Evolutionary conservation across 1,140 invertebrate species (phyloP), one percentile per base, ranked within the genome.

Genomic region (Drosophila quadrilineata): DNA sequence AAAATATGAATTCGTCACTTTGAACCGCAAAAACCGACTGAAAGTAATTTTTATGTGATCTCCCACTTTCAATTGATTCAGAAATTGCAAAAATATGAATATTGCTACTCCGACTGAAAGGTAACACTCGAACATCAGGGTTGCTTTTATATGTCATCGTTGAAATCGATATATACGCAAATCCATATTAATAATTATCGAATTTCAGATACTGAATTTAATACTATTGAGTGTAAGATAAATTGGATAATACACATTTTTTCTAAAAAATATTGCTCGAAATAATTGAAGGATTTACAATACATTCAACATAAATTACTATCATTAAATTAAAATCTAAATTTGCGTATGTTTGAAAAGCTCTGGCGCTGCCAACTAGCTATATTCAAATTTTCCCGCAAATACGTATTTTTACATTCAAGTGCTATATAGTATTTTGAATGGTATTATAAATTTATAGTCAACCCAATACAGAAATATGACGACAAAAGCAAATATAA

Each of bases 61-160:
- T 40, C 33, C 16, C 38, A 57, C 9, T 33, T 6, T n/a, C 1
- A 70, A 74, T 43, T 67, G 60, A 49, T 75, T 67, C 43, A 75
- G 60, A 80, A 75, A 58, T 38, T 29, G 35, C 22, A 57, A 67
- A 79, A 75, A 71, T 80, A 41, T 54, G 67, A 58, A 63, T 35
- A 43, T 31, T 35, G 35, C 29, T 31, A 33, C 35, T 28, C 73
- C 74, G 41, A 8, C 17, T 38, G 35, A 71, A 66, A 59, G 67
- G 54, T 76, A 75, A 52, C 75, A 58, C 75, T 73, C 58, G 46
- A 3, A 38, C 0, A 6, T 1, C 10, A 68, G 68, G 28, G 68
- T n/a, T 71, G 72, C 21, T 35, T 2, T 21, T 0, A 33, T 1
- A 5, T 1, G 1, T 14, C 43, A 53, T 62, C 40, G 49, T 10